Base-by-base conservation (phyloP, 2,113 vertebrate genomes). In the Colistium nudipinnis region DNA sequence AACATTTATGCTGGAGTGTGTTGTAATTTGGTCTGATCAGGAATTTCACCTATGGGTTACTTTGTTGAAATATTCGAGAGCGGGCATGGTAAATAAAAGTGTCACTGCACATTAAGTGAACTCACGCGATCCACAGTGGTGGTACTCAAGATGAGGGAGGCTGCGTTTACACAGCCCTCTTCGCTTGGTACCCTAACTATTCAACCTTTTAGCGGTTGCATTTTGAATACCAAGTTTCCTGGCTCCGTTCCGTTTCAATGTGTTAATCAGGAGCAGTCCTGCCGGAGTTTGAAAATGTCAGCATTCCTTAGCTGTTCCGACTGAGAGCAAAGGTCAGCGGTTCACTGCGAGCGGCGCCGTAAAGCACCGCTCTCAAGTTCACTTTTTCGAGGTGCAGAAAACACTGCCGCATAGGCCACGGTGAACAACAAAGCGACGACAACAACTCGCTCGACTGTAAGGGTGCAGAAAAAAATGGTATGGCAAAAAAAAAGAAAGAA, bases 221-320 rank as follows among this genome's bases (percentile, higher is more conserved):
- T 25, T 53, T 35, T 45, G 36, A 71, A 66, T 65, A 31, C 8
- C 27, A 66, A 16, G n/a, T 47, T 36, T 3, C 10, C 27, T 59
- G 39, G 7, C 33, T 43, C 30, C 22, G n/a, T n/a, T n/a, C n/a
- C 51, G 57, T 43, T 61, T 19, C 1, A 30, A 14, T 59, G 54
- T 70, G 49, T 12, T 0, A 39, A 53, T 69, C 0, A 0, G 17
- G 27, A 51, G 7, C 9, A 13, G 22, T 22, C 31, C 41, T 76
- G 31, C 5, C 39, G 47, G 49, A 43, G 3, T 13, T 39, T 49
- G 20, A 47, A 65, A 72, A 64, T 36, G 24, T 75, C 43, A 62
- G 35, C 57, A 48, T 76, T 52, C 54, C 61, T 51, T 27, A 39
- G 57, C 31, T 78, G 68, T 54, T 9, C 2, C 16, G 71, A 19